Base-by-base conservation (phyloP, 92 coral and sea anemone species). In the Nematostella vectensis region DNA sequence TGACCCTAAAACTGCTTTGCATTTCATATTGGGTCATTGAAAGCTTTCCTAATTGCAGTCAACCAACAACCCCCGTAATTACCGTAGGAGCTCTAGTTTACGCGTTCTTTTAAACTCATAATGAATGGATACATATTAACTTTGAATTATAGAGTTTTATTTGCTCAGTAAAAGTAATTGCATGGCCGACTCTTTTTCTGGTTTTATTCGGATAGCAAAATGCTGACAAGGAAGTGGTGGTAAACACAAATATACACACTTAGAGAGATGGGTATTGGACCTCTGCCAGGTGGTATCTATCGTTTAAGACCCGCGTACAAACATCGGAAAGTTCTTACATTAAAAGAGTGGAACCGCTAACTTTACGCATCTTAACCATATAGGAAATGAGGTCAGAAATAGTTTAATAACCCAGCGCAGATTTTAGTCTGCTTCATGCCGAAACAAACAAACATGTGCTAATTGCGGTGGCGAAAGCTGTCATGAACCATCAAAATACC, bases 371-470 rank as follows among this genome's bases (percentile, higher is more conserved):
- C 15, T 47, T 49, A 48, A 61, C 69, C 74, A 72, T 67, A 77
- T 67, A 59, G 67, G 76, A 70, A 58, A 69, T 49, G 48, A 38
- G 36, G 48, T 40, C 48, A 65, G 12, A 11, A 63, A 55, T 54
- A 66, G 54, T 81, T 68, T 80, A 81, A 80, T 68, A 62, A 69
- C 63, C 29, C 75, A 37, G 55, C 64, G 77, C 54, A 70, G 45
- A 51, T 75, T 60, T 85, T 68, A n/a, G 66, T 80, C 74, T 71
- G 43, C 67, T 60, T 57, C 67, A 63, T 71, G 67, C 84, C 88
- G 87, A 71, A 63, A 54, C 76, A 63, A 79, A 80, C 80, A 71
- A 85, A 74, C 95, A 80, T 80, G 95, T 85, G 95, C 57, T 85
- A 85, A 85, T 85, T 85, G 95, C 77, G 74, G 69, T 62, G 49